phyloP scores from a whole-genome alignment of 2,888 invertebrate genomes.

The Ichneumon xanthorius region DNA sequence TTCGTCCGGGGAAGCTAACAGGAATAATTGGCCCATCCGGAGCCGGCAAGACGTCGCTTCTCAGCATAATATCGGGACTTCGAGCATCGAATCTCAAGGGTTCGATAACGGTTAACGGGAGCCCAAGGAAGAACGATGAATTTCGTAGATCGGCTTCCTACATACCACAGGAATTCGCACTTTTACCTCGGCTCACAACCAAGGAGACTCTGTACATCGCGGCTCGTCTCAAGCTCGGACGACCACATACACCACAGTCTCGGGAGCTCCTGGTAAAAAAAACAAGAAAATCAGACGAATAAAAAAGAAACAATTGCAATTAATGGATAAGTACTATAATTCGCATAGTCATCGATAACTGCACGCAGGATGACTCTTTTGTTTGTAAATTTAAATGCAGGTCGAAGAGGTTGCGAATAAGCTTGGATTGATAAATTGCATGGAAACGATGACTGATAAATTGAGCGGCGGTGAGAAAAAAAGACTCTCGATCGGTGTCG shows the following conservation, averaged over 20 bases:
- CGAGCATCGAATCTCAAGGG: constrained; percentile 85
- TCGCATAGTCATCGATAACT: no score
- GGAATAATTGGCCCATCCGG: constrained; percentile 90
- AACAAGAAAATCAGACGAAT: neutral
- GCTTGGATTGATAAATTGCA: constrained; percentile 85
- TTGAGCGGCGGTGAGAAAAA: constrained; percentile 88
- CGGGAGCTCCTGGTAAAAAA: constrained; percentile 70
- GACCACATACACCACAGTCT: constrained; percentile 60
- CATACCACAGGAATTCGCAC: constrained; percentile 87
- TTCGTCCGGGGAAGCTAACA: constrained; percentile 88
- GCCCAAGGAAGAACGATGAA: constrained; percentile 87
- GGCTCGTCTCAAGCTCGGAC: constrained; percentile 86
- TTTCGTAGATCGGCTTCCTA: constrained; percentile 92
- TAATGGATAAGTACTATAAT: no score
- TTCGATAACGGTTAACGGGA: constrained; percentile 89
- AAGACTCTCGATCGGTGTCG: constrained; percentile 87
- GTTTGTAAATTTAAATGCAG: constrained; percentile 76
- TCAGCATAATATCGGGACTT: constrained; percentile 91
- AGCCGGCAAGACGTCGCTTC: constrained; percentile 91
- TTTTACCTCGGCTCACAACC: constrained; percentile 87
- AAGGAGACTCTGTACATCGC: constrained; percentile 87
- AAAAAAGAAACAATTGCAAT: neutral
- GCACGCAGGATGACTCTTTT: no score
- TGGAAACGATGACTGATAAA: constrained; percentile 85
- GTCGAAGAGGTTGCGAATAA: constrained; percentile 86